Evolutionary conservation across 1,140 invertebrate genomes (phyloP).

Genomic region (Neoseiulus cucumeris): DNA sequence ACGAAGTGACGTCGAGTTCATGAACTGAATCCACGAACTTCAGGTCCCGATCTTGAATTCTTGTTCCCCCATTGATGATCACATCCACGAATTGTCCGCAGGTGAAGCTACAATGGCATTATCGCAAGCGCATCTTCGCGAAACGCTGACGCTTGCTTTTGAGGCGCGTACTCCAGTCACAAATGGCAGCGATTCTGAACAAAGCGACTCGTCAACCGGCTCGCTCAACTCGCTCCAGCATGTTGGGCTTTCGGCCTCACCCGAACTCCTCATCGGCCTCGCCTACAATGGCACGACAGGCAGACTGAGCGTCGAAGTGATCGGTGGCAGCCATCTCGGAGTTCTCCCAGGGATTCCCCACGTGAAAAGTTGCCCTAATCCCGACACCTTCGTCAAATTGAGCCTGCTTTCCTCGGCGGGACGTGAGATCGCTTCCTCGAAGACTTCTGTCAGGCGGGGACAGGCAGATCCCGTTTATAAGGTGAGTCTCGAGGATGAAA

Average conservation of each 20-base stretch:
- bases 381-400: constrained; percentile 81
- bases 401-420: constrained; percentile 71
- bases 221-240: constrained; percentile 77
- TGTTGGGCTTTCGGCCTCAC: constrained; percentile 43
- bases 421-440: constrained; percentile 72
- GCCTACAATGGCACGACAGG: constrained; percentile 83
- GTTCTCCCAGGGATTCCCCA: background rate
- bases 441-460: constrained; percentile 65
- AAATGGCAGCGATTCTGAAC: too few species aligned
- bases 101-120: background rate
- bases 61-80: too few species aligned
- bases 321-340: constrained; percentile 36
- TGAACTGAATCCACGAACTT: too few species aligned
- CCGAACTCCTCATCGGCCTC: constrained; percentile 65
- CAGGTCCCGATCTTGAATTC: too few species aligned
- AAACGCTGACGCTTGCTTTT: too few species aligned
- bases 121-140: too few species aligned
- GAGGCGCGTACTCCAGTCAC: too few species aligned
- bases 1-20: too few species aligned
- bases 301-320: constrained; percentile 66
- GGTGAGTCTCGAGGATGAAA: background rate
- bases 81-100: background rate
- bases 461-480: constrained; percentile 55
- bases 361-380: constrained; percentile 23
- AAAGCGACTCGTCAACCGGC: constrained; percentile 35